phyloP scores from a whole-genome alignment of 2,113 vertebrate species.

The Falco punctatus region DNA sequence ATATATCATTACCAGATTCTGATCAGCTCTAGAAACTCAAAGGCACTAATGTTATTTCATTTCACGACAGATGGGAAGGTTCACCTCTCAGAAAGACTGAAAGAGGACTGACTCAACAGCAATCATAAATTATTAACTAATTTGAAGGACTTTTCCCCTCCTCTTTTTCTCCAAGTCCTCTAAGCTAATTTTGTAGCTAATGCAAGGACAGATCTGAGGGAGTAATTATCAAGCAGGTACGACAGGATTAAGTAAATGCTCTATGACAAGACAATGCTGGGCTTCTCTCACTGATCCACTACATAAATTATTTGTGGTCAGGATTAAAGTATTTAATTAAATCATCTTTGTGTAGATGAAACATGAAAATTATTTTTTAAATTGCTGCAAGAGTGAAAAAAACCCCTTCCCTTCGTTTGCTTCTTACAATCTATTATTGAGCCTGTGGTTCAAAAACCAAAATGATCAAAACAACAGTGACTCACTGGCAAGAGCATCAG shows the following conservation, averaged over 20 bases:
- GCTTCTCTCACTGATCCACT: constrained; percentile 14
- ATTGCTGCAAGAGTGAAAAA: constrained; percentile 12
- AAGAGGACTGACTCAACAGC: not conserved
- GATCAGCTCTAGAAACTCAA: not conserved
- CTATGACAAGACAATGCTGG: constrained; percentile 33
- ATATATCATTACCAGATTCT: not conserved
- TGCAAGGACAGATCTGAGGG: constrained; percentile 53
- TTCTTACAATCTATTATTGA: constrained; percentile 32
- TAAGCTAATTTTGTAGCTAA: constrained; percentile 47
- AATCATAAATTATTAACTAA: constrained; percentile 36
- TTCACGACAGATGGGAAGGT: not conserved
- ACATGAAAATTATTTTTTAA: constrained; percentile 41
- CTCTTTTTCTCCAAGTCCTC: constrained; percentile 17
- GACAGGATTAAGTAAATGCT: constrained; percentile 49
- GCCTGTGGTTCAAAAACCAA: constrained; percentile 25
- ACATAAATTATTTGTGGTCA: constrained; percentile 55
- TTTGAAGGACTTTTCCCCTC: not conserved
- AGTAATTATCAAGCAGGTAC: constrained; percentile 58
- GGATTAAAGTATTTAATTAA: constrained; percentile 70
- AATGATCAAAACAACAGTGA: constrained; percentile 48
- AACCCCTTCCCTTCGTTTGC: not conserved
- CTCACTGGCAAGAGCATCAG: constrained; percentile 31
- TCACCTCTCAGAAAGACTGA: not conserved
- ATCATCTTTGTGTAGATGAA: constrained; percentile 55
- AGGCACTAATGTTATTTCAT: not conserved